Evolutionary conservation across 2,888 invertebrate genomes (phyloP), one percentile per base, ranked within the genome.

Genomic region (Plebejus argus): DNA sequence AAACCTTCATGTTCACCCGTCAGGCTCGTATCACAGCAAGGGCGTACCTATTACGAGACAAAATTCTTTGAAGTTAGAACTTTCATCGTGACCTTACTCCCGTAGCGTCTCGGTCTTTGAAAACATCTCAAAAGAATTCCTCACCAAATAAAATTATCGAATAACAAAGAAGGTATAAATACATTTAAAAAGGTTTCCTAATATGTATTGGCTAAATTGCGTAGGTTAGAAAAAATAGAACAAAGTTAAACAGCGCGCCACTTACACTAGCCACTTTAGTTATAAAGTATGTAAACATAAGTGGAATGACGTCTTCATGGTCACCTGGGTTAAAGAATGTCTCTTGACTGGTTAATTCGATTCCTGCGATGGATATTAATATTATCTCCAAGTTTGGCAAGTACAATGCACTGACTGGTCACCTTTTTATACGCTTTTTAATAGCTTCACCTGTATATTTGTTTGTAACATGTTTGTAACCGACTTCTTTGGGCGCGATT

Each of bases 71-170:
- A 66, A 33, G 28, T 66, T 66, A 18, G 39, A 71, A 71, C 35
- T 23, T 39, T 71, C 10, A 71, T 39, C 71, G 71, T 20, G 20
- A 71, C 39, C 39, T 39, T n/a, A 35, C 39, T 39, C 71, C 39
- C 10, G 35, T 71, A 12, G 7, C 39, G n/a, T 71, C 39, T 71
- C 12, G 39, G 71, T 71, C 39, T 71, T 71, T 71, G 39, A 71
- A 71, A 35, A 71, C n/a, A 20, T n/a, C 71, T 71, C 71, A 71
- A 71, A 71, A 39, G 39, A 71, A 71, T 71, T 71, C 71, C 71
- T 39, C 71, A 12, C 10, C 10, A 8, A 70, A 71, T 71, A 71
- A 71, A 71, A 71, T 71, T 39, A 33, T 71, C 39, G 71, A 39
- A 71, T 66, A 66, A 33, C 66, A 66, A 33, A 33, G 28, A 18